Evolutionary conservation across 2,888 invertebrate genomes (phyloP), one percentile per base, ranked within the genome.

Genomic region (Limnephilus auricula): DNA sequence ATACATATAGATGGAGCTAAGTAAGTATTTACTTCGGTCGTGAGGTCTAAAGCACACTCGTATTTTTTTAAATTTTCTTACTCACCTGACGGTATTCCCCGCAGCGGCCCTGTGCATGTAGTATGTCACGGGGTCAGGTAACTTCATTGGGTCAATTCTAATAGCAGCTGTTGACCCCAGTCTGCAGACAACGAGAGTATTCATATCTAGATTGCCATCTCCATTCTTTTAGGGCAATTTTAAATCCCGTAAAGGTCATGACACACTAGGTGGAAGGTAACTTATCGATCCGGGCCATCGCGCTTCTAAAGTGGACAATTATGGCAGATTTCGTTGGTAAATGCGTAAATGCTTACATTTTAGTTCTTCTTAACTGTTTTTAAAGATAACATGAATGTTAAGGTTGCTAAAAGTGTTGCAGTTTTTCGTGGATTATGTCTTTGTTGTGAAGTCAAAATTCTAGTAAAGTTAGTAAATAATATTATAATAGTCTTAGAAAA

Each of bases 81-180:
- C 34, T 2, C 4, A 37, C 0, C 37, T 5, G 40, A 12, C 40
- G 40, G 10, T 10, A 10, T 40, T 0, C 10, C 40, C 9, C 25
- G 25, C 25, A n/a, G 25, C 65, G 25, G 25, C 65, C 65, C 65
- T 65, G 65, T 65, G 65, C 65, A 25, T 65, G n/a, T 50, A 79
- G 30, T 79, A 25, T 79, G 10, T 15, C 32, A 31, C 30, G 15
- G 32, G 79, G 80, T 80, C 80, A 65, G 31, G 80, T 18, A 32
- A 32, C 31, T 80, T 80, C 13, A 80, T 80, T 80, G 80, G 80
- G 80, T 80, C 80, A 80, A 15, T 32, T 31, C 31, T 80, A 80
- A 32, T 31, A 31, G 80, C 80, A 31, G 31, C 15, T 32, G 80
- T 80, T 80, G 80, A 80, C 80, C 80, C 32, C 32, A 80, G 32